phyloP scores from a whole-genome alignment of 2,113 vertebrate genomes.

The Cavia porcellus region DNA sequence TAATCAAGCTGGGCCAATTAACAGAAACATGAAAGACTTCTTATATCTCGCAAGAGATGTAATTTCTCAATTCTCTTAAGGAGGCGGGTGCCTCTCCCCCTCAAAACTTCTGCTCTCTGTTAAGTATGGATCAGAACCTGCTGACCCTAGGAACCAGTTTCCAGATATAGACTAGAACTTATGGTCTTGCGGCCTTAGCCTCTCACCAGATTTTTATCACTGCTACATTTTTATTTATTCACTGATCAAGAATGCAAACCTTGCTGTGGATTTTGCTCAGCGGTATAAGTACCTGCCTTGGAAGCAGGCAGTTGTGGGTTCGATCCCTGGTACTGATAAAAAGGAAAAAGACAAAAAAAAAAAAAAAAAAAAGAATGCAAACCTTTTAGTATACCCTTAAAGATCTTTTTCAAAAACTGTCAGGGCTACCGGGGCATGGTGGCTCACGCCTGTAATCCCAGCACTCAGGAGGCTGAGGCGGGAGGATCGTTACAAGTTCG shows the following conservation, averaged over 20 bases:
- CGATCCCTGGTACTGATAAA: too few relatives aligned
- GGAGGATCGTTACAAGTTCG: too few relatives aligned
- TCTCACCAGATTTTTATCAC: neutral
- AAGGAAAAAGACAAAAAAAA: too few relatives aligned
- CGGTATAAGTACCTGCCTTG: too few relatives aligned
- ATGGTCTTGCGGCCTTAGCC: neutral
- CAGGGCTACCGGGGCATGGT: neutral
- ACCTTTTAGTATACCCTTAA: neutral
- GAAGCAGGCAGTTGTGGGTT: too few relatives aligned
- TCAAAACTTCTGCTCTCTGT: neutral
- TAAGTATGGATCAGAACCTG: neutral
- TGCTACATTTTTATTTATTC: neutral
- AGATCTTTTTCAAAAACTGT: neutral
- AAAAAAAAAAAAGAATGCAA: neutral
- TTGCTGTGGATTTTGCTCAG: neutral
- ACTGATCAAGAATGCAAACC: neutral
- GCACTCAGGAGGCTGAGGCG: too few relatives aligned
- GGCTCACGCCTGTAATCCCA: too few relatives aligned
- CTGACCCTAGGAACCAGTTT: neutral
- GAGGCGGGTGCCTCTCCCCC: neutral
- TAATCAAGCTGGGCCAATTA: conserved; percentile 37
- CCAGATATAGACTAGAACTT: neutral
- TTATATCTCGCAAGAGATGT: conserved; percentile 12
- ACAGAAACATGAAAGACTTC: conserved; percentile 39
- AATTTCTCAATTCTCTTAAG: neutral